phyloP scores from a whole-genome alignment of 2,113 vertebrate species.

The Lynx canadensis region DNA sequence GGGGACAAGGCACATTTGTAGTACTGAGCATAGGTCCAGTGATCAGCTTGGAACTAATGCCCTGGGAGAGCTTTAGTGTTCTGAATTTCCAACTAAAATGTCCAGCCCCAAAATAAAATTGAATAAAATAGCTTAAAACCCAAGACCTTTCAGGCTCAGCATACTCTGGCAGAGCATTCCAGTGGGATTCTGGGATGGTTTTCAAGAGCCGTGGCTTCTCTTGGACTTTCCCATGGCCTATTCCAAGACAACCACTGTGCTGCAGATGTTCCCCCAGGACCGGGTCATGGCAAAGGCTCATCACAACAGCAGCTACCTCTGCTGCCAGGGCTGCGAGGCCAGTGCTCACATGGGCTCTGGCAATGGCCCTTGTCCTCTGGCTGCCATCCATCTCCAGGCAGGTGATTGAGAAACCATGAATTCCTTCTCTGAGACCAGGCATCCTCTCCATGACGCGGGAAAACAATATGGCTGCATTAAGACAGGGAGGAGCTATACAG shows the following conservation, averaged over 20 bases:
- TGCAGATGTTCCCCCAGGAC: conserved; percentile 64
- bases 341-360: background rate
- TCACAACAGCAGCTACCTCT: background rate
- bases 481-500: background rate
- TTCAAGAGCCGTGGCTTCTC: conserved; percentile 67
- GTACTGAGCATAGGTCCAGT: background rate
- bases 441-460: background rate
- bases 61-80: conserved; percentile 36
- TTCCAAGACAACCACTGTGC: conserved; percentile 66
- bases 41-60: background rate
- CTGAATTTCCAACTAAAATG: conserved; percentile 55
- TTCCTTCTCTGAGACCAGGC: background rate
- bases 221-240: conserved; percentile 78
- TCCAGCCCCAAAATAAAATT: conserved; percentile 59
- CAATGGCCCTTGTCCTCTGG: background rate
- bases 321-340: conserved; percentile 11
- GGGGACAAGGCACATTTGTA: background rate
- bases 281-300: background rate
- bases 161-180: conserved; percentile 64
- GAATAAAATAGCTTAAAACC: conserved; percentile 73
- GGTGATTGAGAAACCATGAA: conserved; percentile 38
- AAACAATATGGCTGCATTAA: background rate
- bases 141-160: conserved; percentile 61
- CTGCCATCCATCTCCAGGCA: background rate
- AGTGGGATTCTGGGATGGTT: conserved; percentile 78